A percentile compares a stretch with the other conserved stretches of the same genome.
Evolutionary conservation across 1,140 invertebrate genomes (phyloP).

Genomic region (Mactra quadrangularis): DNA sequence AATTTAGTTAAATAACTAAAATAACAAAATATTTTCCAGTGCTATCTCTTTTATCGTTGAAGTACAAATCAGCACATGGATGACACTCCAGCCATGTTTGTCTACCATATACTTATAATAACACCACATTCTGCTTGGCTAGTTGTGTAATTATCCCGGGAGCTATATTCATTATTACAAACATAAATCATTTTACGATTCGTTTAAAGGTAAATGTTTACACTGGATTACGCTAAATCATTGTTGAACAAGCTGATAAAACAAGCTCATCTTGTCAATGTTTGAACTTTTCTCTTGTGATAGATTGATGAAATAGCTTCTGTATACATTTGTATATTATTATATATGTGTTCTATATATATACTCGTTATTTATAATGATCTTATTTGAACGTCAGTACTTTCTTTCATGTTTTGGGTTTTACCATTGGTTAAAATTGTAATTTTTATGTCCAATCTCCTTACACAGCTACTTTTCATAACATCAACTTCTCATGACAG

Average conservation of each 20-base stretch:
- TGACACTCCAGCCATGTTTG: constrained; percentile 18
- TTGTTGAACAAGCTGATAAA: not conserved
- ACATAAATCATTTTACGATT: constrained; percentile 44
- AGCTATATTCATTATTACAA: constrained; percentile 18
- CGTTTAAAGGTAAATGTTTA: constrained; percentile 55
- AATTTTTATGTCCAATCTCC: too few relatives aligned
- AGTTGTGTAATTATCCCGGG: constrained; percentile 87
- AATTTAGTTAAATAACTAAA: not conserved
- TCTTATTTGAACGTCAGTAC: too few relatives aligned
- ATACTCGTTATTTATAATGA: too few relatives aligned
- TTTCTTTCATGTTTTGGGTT: too few relatives aligned
- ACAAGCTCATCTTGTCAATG: not conserved
- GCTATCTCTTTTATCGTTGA: not conserved
- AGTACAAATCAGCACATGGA: not conserved
- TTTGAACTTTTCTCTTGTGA: too few relatives aligned
- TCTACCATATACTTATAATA: constrained; percentile 20
- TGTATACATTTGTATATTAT: too few relatives aligned
- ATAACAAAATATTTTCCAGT: not conserved
- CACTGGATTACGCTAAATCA: constrained; percentile 32
- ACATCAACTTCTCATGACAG: too few relatives aligned
- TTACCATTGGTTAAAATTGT: too few relatives aligned
- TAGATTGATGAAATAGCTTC: too few relatives aligned
- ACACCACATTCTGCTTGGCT: constrained; percentile 21
- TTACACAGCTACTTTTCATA: too few relatives aligned
- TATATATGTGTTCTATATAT: too few relatives aligned